These are phyloP conservation scores for Sericinus montela DNA, from an alignment of 2,888 invertebrate genomes.

Conservation along the genomic window DNA sequence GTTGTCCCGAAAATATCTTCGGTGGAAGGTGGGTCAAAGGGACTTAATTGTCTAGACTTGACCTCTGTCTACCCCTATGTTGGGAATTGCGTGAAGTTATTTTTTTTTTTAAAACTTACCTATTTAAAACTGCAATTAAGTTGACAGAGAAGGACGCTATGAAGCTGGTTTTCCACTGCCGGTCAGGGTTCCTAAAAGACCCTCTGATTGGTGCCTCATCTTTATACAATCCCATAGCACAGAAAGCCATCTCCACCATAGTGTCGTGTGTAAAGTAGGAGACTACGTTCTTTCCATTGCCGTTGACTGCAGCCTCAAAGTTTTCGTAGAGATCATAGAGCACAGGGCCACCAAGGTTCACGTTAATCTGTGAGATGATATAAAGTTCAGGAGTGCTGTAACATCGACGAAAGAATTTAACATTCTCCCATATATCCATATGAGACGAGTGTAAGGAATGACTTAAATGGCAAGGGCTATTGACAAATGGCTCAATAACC, in stretches of 20 bases:
- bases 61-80: too few species aligned
- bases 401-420: too few species aligned
- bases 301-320: slow-evolving; percentile 51
- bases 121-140: slow-evolving; percentile 85
- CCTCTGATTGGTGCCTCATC: slow-evolving; percentile 79
- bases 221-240: slow-evolving; percentile 81
- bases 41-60: too few species aligned
- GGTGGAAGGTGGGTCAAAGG: too few species aligned
- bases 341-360: slow-evolving; percentile 82
- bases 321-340: slow-evolving; percentile 82
- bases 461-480: too few species aligned
- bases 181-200: slow-evolving; percentile 68
- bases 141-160: slow-evolving; percentile 86
- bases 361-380: slow-evolving; percentile 67
- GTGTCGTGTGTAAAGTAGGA: slow-evolving; percentile 86
- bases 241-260: slow-evolving; percentile 80
- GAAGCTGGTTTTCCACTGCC: slow-evolving; percentile 84
- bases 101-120: too few species aligned
- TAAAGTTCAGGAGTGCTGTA: too few species aligned
- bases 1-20: too few species aligned
- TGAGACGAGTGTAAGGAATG: too few species aligned
- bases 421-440: too few species aligned
- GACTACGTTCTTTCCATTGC: slow-evolving; percentile 66
- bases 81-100: too few species aligned
- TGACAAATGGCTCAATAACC: too few species aligned